phyloP scores from a whole-genome alignment of 2,888 invertebrate species.

The Caenorhabditis japonica region DNA sequence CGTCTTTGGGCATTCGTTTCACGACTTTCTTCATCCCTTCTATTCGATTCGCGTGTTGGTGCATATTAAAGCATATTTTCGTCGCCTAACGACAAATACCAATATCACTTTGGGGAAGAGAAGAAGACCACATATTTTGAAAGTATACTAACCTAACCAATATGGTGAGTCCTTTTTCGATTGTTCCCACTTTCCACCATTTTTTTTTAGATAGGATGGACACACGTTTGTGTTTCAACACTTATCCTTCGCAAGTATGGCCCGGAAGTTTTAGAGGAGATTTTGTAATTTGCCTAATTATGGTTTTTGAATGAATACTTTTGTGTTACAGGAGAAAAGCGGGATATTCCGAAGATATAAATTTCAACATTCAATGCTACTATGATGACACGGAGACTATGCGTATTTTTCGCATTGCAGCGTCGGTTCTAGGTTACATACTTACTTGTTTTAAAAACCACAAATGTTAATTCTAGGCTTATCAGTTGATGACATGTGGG shows the following conservation, averaged over 20 bases:
- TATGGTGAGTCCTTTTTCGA: conserved; percentile 2
- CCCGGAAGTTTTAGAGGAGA: conserved; percentile 63
- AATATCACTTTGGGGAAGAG: no score
- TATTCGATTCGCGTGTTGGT: conserved; percentile 27
- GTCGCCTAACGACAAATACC: neutral
- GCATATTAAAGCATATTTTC: conserved; percentile 25
- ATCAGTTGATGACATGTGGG: conserved; percentile 71
- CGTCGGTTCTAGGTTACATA: conserved; percentile 58
- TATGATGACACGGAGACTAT: conserved; percentile 73
- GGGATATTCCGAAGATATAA: conserved; percentile 63
- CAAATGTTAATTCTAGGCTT: conserved; percentile 41
- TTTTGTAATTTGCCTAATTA: conserved; percentile 54
- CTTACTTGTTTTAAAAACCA: neutral
- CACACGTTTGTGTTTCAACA: conserved; percentile 65
- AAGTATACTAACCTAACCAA: conserved; percentile 12
- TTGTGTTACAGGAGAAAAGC: conserved; percentile 60
- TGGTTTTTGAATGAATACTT: conserved; percentile 10
- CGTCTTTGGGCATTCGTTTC: no score
- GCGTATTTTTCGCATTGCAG: conserved; percentile 69
- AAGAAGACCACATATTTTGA: neutral
- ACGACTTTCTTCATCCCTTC: no score
- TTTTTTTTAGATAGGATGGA: conserved; percentile 70
- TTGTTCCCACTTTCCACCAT: neutral
- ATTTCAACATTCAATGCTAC: conserved; percentile 66
- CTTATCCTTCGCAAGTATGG: conserved; percentile 66